Conservation (phyloP, 2,797 vertebrate species). For the Poecilia picta region DNA sequence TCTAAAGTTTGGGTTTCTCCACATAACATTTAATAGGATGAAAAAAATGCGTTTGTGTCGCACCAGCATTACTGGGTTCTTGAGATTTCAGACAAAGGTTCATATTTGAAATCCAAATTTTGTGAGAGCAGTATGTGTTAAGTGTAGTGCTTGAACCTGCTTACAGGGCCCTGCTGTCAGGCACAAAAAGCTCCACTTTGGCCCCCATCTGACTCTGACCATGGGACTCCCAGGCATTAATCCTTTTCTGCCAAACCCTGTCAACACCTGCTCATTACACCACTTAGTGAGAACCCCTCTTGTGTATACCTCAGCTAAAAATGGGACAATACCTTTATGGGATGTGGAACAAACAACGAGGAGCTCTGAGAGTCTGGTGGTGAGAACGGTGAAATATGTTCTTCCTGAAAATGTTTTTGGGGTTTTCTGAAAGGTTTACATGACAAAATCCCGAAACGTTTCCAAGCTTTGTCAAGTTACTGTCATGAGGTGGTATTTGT, state of each 20-base stretch:
- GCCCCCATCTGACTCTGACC: constrained; percentile 45
- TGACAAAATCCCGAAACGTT: not conserved
- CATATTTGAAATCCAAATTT: constrained; percentile 23
- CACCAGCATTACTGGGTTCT: constrained; percentile 54
- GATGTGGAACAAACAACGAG: constrained; percentile 68
- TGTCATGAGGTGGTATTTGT: too few species aligned
- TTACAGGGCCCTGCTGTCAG: constrained; percentile 67
- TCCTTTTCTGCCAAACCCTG: constrained; percentile 84
- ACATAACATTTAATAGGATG: not conserved
- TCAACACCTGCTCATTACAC: constrained; percentile 86
- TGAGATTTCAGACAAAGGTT: constrained; percentile 52
- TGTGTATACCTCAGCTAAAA: constrained; percentile 63
- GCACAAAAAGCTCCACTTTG: constrained; percentile 75
- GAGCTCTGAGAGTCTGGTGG: constrained; percentile 58
- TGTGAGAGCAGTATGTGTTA: constrained; percentile 20
- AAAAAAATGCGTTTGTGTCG: not conserved
- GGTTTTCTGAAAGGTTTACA: not conserved
- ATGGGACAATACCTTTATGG: constrained; percentile 66
- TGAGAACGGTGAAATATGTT: constrained; percentile 39
- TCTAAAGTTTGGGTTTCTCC: not conserved
- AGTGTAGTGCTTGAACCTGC: constrained; percentile 45
- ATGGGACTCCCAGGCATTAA: constrained; percentile 48
- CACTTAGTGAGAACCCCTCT: constrained; percentile 71
- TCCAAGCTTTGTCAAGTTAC: not conserved
- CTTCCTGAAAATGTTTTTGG: constrained; percentile 27